These are phyloP conservation scores for Clupea harengus DNA, from an alignment of 2,113 vertebrate species.

Conservation along the genomic window DNA sequence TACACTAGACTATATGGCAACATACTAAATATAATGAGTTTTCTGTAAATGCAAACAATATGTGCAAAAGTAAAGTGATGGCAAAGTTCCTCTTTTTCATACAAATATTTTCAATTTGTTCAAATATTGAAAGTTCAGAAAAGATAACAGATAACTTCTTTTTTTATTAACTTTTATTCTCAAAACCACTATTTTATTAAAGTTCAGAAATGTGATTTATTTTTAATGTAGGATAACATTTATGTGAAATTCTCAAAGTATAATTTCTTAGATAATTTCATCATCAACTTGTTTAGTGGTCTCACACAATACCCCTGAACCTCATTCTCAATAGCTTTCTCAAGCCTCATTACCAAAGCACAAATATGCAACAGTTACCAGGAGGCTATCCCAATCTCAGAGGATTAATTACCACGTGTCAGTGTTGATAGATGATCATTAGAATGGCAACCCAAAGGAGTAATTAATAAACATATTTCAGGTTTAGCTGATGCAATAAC, in stretches of 20 bases:
- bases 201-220: not conserved
- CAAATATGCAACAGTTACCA: not conserved
- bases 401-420: not conserved
- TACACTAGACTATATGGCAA: not conserved
- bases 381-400: not conserved
- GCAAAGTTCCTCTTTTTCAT: too few species aligned
- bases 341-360: not conserved
- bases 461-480: not conserved
- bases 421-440: not conserved
- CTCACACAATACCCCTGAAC: not conserved
- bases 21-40: too few species aligned
- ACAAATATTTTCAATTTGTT: too few species aligned
- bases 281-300: not conserved
- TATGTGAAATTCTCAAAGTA: not conserved
- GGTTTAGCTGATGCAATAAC: not conserved
- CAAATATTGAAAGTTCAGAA: not conserved
- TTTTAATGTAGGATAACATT: not conserved
- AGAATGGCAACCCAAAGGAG: not conserved
- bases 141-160: not conserved
- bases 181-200: not conserved
- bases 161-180: not conserved
- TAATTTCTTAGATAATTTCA: not conserved
- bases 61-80: not conserved
- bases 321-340: not conserved
- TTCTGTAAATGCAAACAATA: too few species aligned